Percentiles rank a stretch among this genome's conserved stretches.
These are phyloP conservation scores for Hypsibius dujardini DNA, from an alignment of 1,140 invertebrate genomes.

Conservation along the genomic window DNA sequence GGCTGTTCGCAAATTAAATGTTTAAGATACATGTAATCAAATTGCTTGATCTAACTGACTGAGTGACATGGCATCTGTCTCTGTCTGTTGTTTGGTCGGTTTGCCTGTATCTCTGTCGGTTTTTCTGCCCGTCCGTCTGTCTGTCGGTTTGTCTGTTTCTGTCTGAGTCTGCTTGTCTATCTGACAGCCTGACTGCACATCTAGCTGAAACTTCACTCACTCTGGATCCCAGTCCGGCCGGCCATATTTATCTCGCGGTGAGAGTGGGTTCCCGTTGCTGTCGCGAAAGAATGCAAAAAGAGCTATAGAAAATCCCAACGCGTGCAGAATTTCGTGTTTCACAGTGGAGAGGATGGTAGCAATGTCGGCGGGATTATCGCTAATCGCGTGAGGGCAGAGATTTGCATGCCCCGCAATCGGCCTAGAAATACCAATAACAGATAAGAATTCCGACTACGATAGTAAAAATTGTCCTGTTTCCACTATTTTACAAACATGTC, in stretches of 20 bases:
- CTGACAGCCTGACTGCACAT: too few species aligned
- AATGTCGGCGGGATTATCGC: conserved; percentile 73
- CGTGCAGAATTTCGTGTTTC: conserved; percentile 96
- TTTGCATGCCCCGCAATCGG: conserved; percentile 97
- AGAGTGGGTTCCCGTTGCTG: conserved; percentile 61
- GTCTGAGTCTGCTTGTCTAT: too few species aligned
- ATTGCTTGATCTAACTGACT: too few species aligned
- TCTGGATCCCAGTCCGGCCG: conserved; percentile 69
- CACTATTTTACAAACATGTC: too few species aligned
- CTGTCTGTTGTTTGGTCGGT: too few species aligned
- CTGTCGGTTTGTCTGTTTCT: too few species aligned
- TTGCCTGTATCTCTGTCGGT: too few species aligned
- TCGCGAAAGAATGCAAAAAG: conserved; percentile 85
- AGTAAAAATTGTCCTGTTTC: conserved; percentile 17
- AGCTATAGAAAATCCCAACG: conserved; percentile 78
- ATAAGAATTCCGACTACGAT: background rate
- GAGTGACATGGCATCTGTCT: too few species aligned
- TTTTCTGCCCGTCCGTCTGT: too few species aligned
- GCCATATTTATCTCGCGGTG: conserved; percentile 58
- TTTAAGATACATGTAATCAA: too few species aligned
- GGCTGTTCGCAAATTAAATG: conserved; percentile 34
- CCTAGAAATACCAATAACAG: conserved; percentile 40
- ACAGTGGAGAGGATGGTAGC: conserved; percentile 84
- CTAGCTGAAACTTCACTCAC: conserved; percentile 39
- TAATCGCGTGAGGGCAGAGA: conserved; percentile 84